Percentiles rank a stretch among this genome's conserved stretches.
phyloP scores from a whole-genome alignment of 2,888 invertebrate species.

The Xanthia icteritia region DNA sequence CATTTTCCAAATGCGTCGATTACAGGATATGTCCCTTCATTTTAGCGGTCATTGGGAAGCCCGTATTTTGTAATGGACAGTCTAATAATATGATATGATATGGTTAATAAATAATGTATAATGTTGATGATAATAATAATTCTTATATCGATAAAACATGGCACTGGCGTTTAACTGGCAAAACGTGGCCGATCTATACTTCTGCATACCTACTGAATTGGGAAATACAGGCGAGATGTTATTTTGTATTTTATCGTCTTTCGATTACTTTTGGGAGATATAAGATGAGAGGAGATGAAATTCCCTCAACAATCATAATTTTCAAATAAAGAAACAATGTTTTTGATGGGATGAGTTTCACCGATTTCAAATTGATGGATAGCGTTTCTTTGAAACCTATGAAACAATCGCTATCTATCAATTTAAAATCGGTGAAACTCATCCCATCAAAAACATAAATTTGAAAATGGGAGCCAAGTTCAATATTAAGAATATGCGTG shows the following conservation, averaged over 20 bases:
- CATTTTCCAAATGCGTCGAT: not conserved
- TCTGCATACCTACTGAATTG: too few species aligned
- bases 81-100: not conserved
- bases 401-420: too few species aligned
- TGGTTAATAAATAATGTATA: not conserved
- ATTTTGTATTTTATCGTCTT: not conserved
- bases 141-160: not conserved
- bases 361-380: too few species aligned
- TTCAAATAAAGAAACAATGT: too few species aligned
- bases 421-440: constrained; percentile 24
- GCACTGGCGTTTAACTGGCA: not conserved
- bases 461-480: too few species aligned
- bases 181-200: too few species aligned
- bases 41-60: not conserved
- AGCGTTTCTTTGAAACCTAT: too few species aligned
- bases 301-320: too few species aligned
- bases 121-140: not conserved
- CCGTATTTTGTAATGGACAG: not conserved
- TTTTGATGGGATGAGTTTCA: too few species aligned
- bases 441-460: too few species aligned
- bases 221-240: not conserved
- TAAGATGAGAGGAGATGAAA: not conserved
- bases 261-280: too few species aligned
- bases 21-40: not conserved
- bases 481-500: too few species aligned